Evolutionary conservation across 2,888 invertebrate species (phyloP), one percentile per base, ranked within the genome.

Genomic region (Dryobota labecula): DNA sequence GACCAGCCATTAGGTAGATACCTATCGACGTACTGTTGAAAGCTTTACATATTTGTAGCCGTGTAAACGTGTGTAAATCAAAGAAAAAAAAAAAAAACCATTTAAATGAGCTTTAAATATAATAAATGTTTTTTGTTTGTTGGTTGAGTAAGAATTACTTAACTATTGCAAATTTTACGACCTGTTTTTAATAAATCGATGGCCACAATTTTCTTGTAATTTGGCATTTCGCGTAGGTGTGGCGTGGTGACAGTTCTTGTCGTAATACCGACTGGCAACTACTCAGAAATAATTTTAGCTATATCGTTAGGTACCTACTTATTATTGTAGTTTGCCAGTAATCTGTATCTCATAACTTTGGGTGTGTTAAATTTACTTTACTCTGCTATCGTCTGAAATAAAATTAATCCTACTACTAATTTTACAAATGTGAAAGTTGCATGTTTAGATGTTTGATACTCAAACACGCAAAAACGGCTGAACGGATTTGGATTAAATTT

Each of bases 251-350:
- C 69, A 79, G 54, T 62, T 76, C 49, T 71, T 58, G 54, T 71
- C 64, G 71, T 51, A 70, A 76, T 73, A 20, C 43, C 64, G 63
- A 68, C 69, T 73, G 80, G 76, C 83, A 82, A 73, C 75, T 65
- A 66, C 68, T 77, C 80, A 83, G 70, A 74, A 72, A 80, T 70
- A 75, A 75, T 73, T 75, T 68, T 74, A 76, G 76, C 53, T 33
- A 33, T 68, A 78, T 72, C 71, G 70, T 83, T 76, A n/a, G n/a
- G n/a, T n/a, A n/a, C n/a, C n/a, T n/a, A 76, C 56, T 76, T 74
- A 56, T 53, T 74, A 70, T 61, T 71, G 27, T 64, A 49, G 53
- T 70, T 69, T 60, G 64, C 41, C 54, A 62, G 65, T 68, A 57
- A 65, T 64, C 11, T 64, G 54, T 70, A 47, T 41, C 30, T 45